phyloP scores from a whole-genome alignment of 2,888 invertebrate species.

The Fragum sueziense region DNA sequence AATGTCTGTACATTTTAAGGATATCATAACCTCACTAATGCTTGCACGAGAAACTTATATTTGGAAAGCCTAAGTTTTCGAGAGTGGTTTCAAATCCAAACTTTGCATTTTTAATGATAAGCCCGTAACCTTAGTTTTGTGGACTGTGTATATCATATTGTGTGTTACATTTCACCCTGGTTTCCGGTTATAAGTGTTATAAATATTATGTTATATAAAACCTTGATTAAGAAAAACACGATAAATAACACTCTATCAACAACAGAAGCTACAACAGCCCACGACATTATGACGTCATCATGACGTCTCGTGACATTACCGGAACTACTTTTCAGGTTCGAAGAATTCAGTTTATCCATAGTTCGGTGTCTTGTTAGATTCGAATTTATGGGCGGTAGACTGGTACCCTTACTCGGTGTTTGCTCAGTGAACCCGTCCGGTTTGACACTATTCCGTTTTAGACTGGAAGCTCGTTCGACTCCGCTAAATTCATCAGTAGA shows the following conservation, averaged over 20 bases:
- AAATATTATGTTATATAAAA: conserved; percentile 20
- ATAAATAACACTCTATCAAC: conserved; percentile 41
- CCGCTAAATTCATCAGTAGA: not conserved
- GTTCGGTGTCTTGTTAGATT: not conserved
- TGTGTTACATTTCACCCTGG: no score
- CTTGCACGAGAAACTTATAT: no score
- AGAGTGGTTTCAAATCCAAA: no score
- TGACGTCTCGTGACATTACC: not conserved
- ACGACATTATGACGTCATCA: conserved; percentile 15
- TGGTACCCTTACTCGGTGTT: conserved; percentile 28
- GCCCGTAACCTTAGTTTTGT: no score
- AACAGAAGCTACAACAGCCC: conserved; percentile 36
- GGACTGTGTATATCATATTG: no score
- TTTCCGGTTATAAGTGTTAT: not conserved
- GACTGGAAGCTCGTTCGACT: not conserved
- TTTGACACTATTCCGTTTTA: conserved; percentile 23
- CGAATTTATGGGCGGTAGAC: conserved; percentile 23
- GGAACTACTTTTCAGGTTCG: not conserved
- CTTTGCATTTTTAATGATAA: no score
- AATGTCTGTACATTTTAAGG: no score
- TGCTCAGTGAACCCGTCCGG: conserved; percentile 51
- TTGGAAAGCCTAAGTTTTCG: no score
- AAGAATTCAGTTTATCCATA: not conserved
- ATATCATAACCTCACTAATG: no score
- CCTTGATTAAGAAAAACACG: conserved; percentile 18